Evolutionary conservation across 2,888 invertebrate species (phyloP), one percentile per base, ranked within the genome.

Genomic region (Adela reaumurella): DNA sequence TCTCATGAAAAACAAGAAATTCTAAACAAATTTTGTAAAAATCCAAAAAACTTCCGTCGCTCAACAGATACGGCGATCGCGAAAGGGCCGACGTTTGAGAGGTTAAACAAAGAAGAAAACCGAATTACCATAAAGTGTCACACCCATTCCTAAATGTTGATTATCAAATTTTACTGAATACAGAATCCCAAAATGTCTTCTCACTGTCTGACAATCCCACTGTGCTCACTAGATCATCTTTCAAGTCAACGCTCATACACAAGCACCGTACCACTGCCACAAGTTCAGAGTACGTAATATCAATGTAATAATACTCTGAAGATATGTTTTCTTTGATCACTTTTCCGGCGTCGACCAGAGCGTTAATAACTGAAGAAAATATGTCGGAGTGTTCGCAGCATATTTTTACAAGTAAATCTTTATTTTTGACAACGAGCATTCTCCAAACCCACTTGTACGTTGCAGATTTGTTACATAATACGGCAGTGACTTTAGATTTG

Each of bases 211-310:
- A 8, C 35, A 11, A 14, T 35, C 35, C 3, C 35, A 86, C 53
- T 52, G 74, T 72, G 54, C 68, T 62, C 41, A 73, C 59, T 56
- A 83, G 74, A 49, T 67, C 62, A 17, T 68, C 57, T 56, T 68
- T 74, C 17, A 83, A 53, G 57, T 58, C 57, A 52, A 66, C 54
- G 64, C 70, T 62, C 46, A 61, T 58, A 52, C 70, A 68, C 20
- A 86, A 63, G 51, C 56, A 67, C 55, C 65, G 65, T 1, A 83
- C 63, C 29, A 81, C 58, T 28, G 58, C 56, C 2, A 70, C 59
- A 49, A 87, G 62, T 58, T 83, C 74, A 1, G 69, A 63, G 59
- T 81, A 82, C 51, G 70, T 68, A 20, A 87, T 63, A 53, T 81
- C 77, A 48, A 76, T 67, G 52, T 76, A 74, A 62, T 74, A 76